Conservation (phyloP, 1,140 invertebrate species). For the Drosophila santomea region DNA sequence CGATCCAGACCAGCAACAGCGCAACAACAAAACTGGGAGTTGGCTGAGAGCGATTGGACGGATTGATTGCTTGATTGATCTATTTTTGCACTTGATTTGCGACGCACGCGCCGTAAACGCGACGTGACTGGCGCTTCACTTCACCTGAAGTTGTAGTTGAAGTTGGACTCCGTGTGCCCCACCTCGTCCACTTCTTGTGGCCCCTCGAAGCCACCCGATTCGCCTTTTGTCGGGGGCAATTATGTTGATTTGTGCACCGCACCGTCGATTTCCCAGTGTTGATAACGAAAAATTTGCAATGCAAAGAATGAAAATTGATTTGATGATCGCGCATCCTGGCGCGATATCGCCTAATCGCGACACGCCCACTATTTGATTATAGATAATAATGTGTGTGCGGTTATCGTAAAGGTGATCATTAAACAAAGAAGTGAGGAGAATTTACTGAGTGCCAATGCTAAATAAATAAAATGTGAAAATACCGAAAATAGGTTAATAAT, state of each 20-base stretch:
- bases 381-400: slow-evolving; percentile 30
- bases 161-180: slow-evolving; percentile 13
- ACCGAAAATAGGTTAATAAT: slow-evolving; percentile 14
- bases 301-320: slow-evolving; percentile 82
- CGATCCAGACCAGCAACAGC: slow-evolving; percentile 27
- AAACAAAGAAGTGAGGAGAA: slow-evolving; percentile 17
- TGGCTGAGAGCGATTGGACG: slow-evolving; percentile 48
- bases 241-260: slow-evolving; percentile 76
- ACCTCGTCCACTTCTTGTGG: slow-evolving; percentile 7
- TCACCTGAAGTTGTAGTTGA: slow-evolving; percentile 37
- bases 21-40: slow-evolving; percentile 23
- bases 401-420: slow-evolving; percentile 45
- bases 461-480: slow-evolving; percentile 15
- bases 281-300: slow-evolving; percentile 78
- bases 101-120: slow-evolving; percentile 73
- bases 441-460: neutral
- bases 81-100: slow-evolving; percentile 84
- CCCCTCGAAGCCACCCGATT: slow-evolving; percentile 1
- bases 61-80: slow-evolving; percentile 83
- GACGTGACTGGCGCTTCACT: slow-evolving; percentile 76
- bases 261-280: slow-evolving; percentile 50
- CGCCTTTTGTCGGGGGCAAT: slow-evolving; percentile 62
- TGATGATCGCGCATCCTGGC: slow-evolving; percentile 61
- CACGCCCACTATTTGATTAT: slow-evolving; percentile 73
- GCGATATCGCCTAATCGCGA: slow-evolving; percentile 43